Percentiles rank a stretch among this genome's conserved stretches.
Conservation (phyloP, 1,140 invertebrate species). For the Panonychus citri region DNA sequence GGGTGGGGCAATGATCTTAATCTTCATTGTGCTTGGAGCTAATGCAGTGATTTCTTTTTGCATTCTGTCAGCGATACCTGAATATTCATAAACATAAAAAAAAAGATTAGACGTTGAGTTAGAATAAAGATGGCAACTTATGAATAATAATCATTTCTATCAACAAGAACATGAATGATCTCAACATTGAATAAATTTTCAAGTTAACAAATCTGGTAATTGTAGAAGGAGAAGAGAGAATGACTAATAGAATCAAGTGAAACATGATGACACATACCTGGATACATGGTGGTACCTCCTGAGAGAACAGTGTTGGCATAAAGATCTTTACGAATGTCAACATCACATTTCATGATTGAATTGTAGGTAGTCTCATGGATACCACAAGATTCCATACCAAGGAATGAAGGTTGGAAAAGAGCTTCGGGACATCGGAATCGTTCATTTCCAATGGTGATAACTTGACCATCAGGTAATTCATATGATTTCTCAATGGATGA, state of each 20-base stretch:
- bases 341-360: conserved; percentile 34
- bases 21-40: conserved; percentile 34
- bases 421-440: conserved; percentile 31
- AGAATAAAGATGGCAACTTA: no score
- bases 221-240: no score
- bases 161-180: no score
- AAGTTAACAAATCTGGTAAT: no score
- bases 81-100: neutral
- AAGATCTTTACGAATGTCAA: conserved; percentile 28
- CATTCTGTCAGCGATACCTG: conserved; percentile 24
- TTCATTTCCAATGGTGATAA: conserved; percentile 34
- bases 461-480: conserved; percentile 63
- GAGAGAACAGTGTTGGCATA: conserved; percentile 61
- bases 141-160: no score
- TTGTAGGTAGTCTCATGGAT: conserved; percentile 54
- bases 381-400: conserved; percentile 58
- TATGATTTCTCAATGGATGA: conserved; percentile 64
- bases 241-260: no score
- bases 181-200: neutral
- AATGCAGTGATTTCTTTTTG: conserved; percentile 30
- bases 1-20: conserved; percentile 36
- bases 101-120: neutral
- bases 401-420: conserved; percentile 39
- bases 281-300: conserved; percentile 54
- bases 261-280: conserved; percentile 27